phyloP scores from a whole-genome alignment of 2,113 vertebrate species.

The Chaenogobius annularis region DNA sequence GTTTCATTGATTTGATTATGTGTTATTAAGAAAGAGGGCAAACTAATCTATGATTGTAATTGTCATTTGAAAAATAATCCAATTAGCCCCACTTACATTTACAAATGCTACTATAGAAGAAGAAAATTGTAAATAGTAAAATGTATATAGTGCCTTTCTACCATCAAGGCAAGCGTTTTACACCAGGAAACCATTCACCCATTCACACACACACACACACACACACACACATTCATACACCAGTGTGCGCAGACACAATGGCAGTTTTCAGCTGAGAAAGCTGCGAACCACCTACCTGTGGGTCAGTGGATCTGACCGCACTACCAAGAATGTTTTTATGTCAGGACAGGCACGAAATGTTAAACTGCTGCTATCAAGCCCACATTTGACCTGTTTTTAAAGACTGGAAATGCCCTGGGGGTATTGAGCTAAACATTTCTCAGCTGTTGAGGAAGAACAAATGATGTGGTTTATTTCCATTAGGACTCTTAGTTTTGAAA shows the following conservation, averaged over 20 bases:
- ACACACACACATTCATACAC: too few species aligned
- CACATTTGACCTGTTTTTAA: background rate
- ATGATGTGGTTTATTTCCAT: constrained; percentile 50
- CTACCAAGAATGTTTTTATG: too few species aligned
- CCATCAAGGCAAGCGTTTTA: too few species aligned
- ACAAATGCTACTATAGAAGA: background rate
- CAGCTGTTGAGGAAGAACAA: constrained; percentile 7
- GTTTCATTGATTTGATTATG: constrained; percentile 4
- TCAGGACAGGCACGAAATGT: too few species aligned
- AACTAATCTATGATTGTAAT: background rate
- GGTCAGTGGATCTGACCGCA: too few species aligned
- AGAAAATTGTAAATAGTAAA: background rate
- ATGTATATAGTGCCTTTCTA: too few species aligned
- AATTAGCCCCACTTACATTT: background rate
- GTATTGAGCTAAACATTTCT: background rate
- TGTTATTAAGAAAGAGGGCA: background rate
- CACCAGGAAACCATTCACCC: too few species aligned
- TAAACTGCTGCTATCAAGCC: background rate
- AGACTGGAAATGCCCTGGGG: too few species aligned
- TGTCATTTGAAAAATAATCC: background rate
- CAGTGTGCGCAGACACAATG: too few species aligned
- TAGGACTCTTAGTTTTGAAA: constrained; percentile 59
- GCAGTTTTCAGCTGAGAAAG: too few species aligned
- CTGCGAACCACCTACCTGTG: too few species aligned
- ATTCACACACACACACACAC: too few species aligned